A percentile compares a stretch with the other conserved stretches of the same genome.
These are phyloP conservation scores for Resseliella maxima DNA, from an alignment of 2,888 invertebrate genomes.

Conservation along the genomic window DNA sequence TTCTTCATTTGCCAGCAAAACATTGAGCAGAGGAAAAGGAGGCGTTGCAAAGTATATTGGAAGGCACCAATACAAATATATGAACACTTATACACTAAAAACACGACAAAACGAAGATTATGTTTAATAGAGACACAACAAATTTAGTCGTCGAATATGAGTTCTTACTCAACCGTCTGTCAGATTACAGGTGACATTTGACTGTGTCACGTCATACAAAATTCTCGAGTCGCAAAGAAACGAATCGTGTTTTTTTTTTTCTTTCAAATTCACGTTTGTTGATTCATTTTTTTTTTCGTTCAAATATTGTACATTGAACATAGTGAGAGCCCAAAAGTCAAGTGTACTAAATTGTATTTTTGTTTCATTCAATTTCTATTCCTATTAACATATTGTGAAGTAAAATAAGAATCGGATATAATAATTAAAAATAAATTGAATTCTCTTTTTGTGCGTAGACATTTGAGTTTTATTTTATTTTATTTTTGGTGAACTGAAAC, in stretches of 20 bases:
- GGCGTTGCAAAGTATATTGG: neutral
- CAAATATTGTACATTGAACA: neutral
- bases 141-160: slow-evolving; percentile 58
- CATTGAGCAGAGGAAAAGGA: neutral
- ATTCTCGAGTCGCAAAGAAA: slow-evolving; percentile 1
- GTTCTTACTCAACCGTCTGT: slow-evolving; percentile 64
- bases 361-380: neutral
- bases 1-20: neutral
- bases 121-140: slow-evolving; percentile 57
- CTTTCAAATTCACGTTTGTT: neutral
- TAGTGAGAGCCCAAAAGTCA: neutral
- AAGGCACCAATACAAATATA: neutral
- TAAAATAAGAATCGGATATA: too few species aligned
- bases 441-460: too few species aligned
- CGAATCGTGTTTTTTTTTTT: neutral
- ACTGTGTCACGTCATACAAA: slow-evolving; percentile 63
- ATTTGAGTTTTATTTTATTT: too few species aligned
- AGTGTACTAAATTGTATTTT: neutral
- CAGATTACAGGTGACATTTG: slow-evolving; percentile 68
- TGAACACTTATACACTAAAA: neutral
- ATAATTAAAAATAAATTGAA: too few species aligned
- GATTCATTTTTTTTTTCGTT: too few species aligned
- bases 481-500: too few species aligned
- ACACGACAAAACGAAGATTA: slow-evolving; percentile 34
- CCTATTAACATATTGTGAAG: too few species aligned